Conservation (phyloP, 2,113 vertebrate genomes). For the Spermophilus dauricus region DNA sequence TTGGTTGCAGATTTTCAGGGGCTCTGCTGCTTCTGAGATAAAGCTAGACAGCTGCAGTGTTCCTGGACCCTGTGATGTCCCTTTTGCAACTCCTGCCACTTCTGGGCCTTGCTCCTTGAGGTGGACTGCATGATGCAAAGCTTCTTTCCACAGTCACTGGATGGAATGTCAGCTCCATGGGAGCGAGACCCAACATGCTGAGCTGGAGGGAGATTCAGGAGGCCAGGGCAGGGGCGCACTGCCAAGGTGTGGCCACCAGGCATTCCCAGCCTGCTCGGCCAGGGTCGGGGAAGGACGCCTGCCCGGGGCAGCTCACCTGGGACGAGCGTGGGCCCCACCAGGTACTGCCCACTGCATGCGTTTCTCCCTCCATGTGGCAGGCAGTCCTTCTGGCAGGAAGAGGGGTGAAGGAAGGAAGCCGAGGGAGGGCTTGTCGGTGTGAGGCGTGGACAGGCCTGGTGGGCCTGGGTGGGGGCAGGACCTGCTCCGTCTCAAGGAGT, state of each 20-base stretch:
- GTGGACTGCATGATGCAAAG: fast-evolving
- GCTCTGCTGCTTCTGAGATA: not conserved
- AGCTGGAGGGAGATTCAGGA: fast-evolving
- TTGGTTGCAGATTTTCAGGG: fast-evolving
- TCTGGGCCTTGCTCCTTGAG: not conserved
- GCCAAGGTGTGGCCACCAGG: not conserved
- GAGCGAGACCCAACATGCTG: fast-evolving
- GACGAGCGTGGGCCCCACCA: fast-evolving
- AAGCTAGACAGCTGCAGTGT: too few species aligned
- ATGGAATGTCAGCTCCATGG: not conserved
- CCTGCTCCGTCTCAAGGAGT: not conserved
- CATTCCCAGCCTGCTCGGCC: fast-evolving
- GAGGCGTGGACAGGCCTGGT: fast-evolving
- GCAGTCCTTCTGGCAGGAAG: too few species aligned
- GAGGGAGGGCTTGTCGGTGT: fast-evolving
- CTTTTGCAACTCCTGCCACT: not conserved
- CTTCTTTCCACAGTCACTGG: not conserved
- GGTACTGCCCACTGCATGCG: too few species aligned
- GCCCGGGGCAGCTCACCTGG: fast-evolving
- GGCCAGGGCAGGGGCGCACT: fast-evolving
- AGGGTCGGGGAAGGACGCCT: fast-evolving
- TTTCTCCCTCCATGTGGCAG: too few species aligned
- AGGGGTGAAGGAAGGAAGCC: fast-evolving
- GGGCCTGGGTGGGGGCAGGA: fast-evolving
- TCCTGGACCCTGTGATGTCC: fast-evolving